phyloP scores from a whole-genome alignment of 92 coral and sea anemone species.

The Paragorgia papillata region DNA sequence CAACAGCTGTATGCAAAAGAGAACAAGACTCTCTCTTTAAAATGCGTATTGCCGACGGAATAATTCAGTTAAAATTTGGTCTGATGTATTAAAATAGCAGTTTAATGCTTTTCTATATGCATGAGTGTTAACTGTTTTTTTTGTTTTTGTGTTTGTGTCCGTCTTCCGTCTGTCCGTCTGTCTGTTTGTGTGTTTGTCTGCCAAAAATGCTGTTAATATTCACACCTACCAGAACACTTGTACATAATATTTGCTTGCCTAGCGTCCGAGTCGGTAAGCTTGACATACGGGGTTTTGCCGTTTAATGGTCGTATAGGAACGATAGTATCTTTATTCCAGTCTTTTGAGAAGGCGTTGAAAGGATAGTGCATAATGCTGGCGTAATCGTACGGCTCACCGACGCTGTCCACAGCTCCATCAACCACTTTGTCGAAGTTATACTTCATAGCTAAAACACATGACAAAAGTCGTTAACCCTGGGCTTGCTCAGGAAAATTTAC shows the following conservation, averaged over 20 bases:
- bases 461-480: background rate
- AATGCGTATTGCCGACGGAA: background rate
- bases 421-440: conserved; percentile 72
- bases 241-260: conserved; percentile 71
- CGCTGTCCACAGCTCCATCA: conserved; percentile 70
- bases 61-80: no score
- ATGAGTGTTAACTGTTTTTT: background rate
- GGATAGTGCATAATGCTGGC: conserved; percentile 93
- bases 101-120: background rate
- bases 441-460: conserved; percentile 72
- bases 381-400: conserved; percentile 83
- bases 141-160: background rate
- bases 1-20: background rate
- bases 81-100: no score
- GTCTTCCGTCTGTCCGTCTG: background rate
- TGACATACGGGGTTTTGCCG: conserved; percentile 69
- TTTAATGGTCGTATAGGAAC: conserved; percentile 68
- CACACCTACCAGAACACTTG: conserved; percentile 46
- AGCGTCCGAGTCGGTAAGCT: conserved; percentile 70
- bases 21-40: background rate
- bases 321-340: conserved; percentile 65
- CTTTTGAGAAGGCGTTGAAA: conserved; percentile 79
- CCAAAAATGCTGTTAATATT: no score
- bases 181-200: background rate
- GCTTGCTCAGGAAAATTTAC: no score